A percentile compares a stretch with the other conserved stretches of the same genome.
These are phyloP conservation scores for Salminus brasiliensis DNA, from an alignment of 2,113 vertebrate genomes.

Conservation along the genomic window DNA sequence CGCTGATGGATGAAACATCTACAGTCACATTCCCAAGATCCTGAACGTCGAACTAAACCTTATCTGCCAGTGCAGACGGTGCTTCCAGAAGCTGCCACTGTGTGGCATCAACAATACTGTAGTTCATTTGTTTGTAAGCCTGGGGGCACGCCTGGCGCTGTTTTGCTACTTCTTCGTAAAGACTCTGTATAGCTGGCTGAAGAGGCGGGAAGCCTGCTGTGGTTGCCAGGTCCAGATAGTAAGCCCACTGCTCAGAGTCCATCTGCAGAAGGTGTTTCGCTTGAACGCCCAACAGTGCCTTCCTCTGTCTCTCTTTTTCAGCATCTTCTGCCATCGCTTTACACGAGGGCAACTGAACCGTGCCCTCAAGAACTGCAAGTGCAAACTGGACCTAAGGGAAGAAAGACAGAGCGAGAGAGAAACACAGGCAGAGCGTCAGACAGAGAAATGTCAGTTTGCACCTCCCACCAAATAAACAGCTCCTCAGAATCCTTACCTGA, in stretches of 20 bases:
- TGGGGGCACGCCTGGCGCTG: conserved; percentile 57
- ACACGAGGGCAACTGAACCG: conserved; percentile 55
- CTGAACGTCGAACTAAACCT: conserved; percentile 6
- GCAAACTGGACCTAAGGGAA: conserved; percentile 67
- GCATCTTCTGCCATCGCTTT: conserved; percentile 63
- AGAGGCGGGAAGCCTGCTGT: conserved; percentile 59
- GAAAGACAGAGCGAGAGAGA: background rate
- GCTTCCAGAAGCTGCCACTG: conserved; percentile 60
- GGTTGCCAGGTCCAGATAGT: conserved; percentile 60
- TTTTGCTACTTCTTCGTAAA: conserved; percentile 68
- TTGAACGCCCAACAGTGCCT: conserved; percentile 52
- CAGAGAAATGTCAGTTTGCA: background rate
- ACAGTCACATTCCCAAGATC: background rate
- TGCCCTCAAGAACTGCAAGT: conserved; percentile 65
- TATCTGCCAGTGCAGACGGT: conserved; percentile 7
- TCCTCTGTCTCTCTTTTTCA: conserved; percentile 44
- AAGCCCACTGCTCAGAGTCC: conserved; percentile 70
- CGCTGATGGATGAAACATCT: background rate
- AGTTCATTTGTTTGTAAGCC: conserved; percentile 67
- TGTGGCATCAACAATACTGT: conserved; percentile 64
- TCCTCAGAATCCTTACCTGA: conserved; percentile 66
- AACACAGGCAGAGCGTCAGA: background rate
- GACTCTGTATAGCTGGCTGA: conserved; percentile 54
- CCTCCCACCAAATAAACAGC: background rate
- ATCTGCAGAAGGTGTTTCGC: conserved; percentile 65